A percentile compares a stretch with the other conserved stretches of the same genome.
Conservation (phyloP, 1,140 invertebrate species). For the Heliconius hermathena region DNA sequence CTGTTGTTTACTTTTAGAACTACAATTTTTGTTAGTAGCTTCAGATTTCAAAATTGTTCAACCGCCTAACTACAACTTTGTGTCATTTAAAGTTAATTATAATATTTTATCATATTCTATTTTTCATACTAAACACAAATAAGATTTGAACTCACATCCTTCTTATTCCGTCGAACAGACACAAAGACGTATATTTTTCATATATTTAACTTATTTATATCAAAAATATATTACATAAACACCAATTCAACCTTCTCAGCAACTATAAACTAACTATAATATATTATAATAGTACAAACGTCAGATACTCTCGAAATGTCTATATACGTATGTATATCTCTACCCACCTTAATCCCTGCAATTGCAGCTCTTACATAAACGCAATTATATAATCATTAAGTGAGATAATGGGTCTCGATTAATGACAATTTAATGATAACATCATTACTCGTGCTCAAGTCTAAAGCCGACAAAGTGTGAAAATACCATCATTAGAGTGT, state of each 20-base stretch:
- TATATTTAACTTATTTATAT: no score
- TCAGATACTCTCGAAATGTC: not conserved
- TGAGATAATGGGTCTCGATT: constrained; percentile 44
- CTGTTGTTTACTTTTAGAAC: no score
- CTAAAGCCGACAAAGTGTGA: constrained; percentile 37
- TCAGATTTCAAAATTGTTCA: no score
- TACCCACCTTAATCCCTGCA: not conserved
- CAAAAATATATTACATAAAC: no score
- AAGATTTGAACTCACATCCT: no score
- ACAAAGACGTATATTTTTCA: no score
- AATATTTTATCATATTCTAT: no score
- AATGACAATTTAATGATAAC: constrained; percentile 50
- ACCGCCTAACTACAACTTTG: no score
- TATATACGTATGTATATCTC: not conserved
- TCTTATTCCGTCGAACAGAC: no score
- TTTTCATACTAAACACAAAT: no score
- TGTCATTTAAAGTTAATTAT: no score
- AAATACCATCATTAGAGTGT: constrained; percentile 38
- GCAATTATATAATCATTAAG: constrained; percentile 50
- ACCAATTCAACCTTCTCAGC: not conserved
- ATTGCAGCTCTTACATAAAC: constrained; percentile 21
- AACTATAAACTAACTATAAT: not conserved
- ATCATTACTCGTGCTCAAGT: constrained; percentile 22
- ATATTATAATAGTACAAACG: not conserved
- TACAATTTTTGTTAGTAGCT: no score